Base-by-base conservation (phyloP, 2,113 vertebrate genomes). In the Lampris incognitus region DNA sequence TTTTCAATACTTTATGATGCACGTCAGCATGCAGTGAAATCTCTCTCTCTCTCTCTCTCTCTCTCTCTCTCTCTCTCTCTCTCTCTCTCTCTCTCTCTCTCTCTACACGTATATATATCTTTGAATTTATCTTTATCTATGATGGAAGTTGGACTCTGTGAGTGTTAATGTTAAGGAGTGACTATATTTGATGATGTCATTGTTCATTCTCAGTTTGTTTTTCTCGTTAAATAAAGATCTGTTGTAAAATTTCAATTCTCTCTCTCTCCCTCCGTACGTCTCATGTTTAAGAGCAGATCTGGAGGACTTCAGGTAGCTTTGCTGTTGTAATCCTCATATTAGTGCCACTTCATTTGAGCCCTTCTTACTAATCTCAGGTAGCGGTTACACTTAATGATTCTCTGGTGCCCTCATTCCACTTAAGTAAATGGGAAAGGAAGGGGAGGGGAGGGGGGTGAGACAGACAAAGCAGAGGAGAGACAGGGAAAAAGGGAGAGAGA, bases 251-350 rank as follows among this genome's bases (percentile, higher is more conserved):
- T 24, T 24, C 24, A 24, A 24, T 24, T 24, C 38, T 1, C 57
- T 57, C 48, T 75, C 59, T 58, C 60, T 55, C 55, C 40, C 51
- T 62, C 4, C 40, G 77, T 72, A 40, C 41, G 67, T 73, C 63
- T 78, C 61, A 36, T 85, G 78, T 89, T 85, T 71, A 67, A 56
- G 70, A 78, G 78, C 69, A 70, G 86, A 87, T 88, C 78, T 56
- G 6, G 68, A 88, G 86, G 82, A 91, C 87, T 93, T 91, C 84
- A 92, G 91, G 92, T 92, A 89, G 92, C 91, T 94, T 93, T 92
- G 88, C 88, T 72, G 81, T 92, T 91, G 91, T 95, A 94, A 95
- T 94, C 93, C 92, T 85, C 92, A 92, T 93, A 95, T 94, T 94
- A 94, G 91, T 93, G 92, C 88, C 91, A 93, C 93, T 93, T 94